Percentiles rank a stretch among this genome's conserved stretches.
Conservation (phyloP, 2,888 invertebrate genomes). For the Artemia sinica region DNA sequence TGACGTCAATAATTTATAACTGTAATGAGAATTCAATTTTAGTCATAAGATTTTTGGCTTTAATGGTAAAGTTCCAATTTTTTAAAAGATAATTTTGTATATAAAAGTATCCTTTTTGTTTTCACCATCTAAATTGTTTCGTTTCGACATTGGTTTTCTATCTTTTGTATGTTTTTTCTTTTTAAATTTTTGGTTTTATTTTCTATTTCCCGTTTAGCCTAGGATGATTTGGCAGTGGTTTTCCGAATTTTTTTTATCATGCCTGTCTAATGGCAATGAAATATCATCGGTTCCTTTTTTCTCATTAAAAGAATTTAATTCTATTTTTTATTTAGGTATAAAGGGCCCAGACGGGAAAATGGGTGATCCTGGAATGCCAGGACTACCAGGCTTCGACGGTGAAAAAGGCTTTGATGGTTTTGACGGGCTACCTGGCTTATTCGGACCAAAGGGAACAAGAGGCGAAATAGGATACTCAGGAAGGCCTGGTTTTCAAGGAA, state of each 20-base stretch:
- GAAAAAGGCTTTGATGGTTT: constrained; percentile 33
- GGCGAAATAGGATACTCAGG: constrained; percentile 38
- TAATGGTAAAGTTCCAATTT: too few species aligned
- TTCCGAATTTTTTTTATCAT: constrained; percentile 15
- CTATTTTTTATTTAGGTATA: constrained; percentile 22
- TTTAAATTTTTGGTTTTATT: neutral
- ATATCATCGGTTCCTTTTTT: too few species aligned
- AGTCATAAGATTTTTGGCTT: too few species aligned
- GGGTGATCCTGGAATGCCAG: constrained; percentile 39
- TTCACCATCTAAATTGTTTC: too few species aligned
- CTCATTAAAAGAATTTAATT: too few species aligned
- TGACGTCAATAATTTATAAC: too few species aligned
- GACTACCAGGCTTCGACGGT: constrained; percentile 39
- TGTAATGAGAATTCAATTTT: too few species aligned
- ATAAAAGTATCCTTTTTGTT: too few species aligned
- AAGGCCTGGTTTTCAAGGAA: constrained; percentile 20
- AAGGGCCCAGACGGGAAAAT: constrained; percentile 24
- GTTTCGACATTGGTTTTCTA: too few species aligned
- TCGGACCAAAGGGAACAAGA: constrained; percentile 46
- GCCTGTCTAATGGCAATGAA: too few species aligned
- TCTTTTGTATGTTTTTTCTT: neutral
- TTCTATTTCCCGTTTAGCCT: neutral
- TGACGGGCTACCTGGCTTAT: constrained; percentile 39
- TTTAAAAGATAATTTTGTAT: too few species aligned
- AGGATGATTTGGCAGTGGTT: constrained; percentile 9